Evolutionary conservation across 2,113 vertebrate genomes (phyloP), one percentile per base, ranked within the genome.

Genomic region (Coptodon bakossiorum): DNA sequence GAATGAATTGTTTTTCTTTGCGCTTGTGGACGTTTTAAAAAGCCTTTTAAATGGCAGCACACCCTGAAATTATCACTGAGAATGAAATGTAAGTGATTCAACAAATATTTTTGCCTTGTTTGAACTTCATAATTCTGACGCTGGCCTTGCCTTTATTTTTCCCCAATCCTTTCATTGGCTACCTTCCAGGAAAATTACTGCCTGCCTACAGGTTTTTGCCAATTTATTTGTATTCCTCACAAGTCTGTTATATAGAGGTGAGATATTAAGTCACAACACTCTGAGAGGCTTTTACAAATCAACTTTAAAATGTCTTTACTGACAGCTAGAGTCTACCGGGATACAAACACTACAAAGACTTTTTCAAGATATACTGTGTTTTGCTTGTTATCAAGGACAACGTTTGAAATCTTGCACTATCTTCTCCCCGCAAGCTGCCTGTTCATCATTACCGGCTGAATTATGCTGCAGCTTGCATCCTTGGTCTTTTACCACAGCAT

Each of bases 261-360:
- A 83, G 63, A 89, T 84, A 88, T 90, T 86, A 88, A 88, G 78
- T 88, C 54, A 38, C 81, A 85, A 43, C 50, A 22, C 82, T 87
- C 71, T 81, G 59, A 54, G 24, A 85, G 57, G 81, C 84, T 85
- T 89, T 91, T 66, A 85, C 76, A 89, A 85, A 94, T 90, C 66
- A 91, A 84, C 68, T 88, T 53, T 48, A 68, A 88, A 81, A 91
- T 31, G 63, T 66, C 40, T 86, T 78, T 34, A 59, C 66, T 85
- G 86, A 83, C 86, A 92, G 88, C 82, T 27, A 24, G 29, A 66
- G 54, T 83, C 88, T 40, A 29, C 45, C 22, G 71, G 50, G 59
- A 89, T 61, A 85, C 59, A 84, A 86, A 88, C 34, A 27, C 29
- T 53, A 53, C 87, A 90, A 88, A 81, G 68, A 6, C 48, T 54